Evolutionary conservation across 2,113 vertebrate genomes (phyloP).

Genomic region (Vombatus ursinus): DNA sequence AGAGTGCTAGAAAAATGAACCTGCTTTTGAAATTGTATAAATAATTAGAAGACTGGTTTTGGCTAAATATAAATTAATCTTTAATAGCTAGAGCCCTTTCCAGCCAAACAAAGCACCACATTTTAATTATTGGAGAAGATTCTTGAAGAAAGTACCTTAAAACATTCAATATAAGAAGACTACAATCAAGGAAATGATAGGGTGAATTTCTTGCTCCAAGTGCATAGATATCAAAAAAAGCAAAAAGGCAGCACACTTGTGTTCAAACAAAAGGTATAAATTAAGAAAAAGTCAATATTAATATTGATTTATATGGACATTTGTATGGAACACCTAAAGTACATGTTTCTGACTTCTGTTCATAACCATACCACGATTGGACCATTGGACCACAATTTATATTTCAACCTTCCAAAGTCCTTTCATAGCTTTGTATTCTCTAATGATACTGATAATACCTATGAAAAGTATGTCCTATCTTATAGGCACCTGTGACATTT

Average conservation of each 20-base stretch:
- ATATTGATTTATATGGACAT: neutral
- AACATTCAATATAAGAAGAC: neutral
- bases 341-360: neutral
- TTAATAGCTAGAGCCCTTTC: neutral
- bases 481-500: neutral
- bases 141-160: neutral
- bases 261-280: neutral
- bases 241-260: neutral
- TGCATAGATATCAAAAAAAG: neutral
- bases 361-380: neutral
- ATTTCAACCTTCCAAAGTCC: neutral
- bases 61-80: neutral
- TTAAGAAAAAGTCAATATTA: neutral
- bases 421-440: neutral
- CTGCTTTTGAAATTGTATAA: neutral
- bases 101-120: too few species aligned
- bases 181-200: neutral
- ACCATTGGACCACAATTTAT: neutral
- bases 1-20: neutral
- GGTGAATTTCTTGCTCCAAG: neutral
- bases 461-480: neutral
- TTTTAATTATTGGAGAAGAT: neutral
- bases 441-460: neutral
- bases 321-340: neutral
- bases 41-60: neutral